Conservation (phyloP, 1,140 invertebrate genomes). For the Bursaphelenchus mucronatus region DNA sequence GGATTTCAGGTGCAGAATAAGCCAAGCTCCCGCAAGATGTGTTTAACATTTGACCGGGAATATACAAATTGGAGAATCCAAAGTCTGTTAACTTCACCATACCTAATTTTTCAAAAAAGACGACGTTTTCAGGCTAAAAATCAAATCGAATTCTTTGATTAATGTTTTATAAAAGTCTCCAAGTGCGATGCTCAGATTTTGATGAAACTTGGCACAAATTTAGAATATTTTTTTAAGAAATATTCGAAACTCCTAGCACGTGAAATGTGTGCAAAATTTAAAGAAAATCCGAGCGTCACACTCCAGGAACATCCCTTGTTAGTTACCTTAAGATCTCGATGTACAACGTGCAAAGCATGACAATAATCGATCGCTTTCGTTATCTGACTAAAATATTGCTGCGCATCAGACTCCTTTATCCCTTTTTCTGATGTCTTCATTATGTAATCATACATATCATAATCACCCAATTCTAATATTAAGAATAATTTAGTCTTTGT, state of each 20-base stretch:
- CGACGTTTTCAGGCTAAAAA: constrained; percentile 97
- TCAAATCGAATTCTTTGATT: constrained; percentile 62
- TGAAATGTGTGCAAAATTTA: too few species aligned
- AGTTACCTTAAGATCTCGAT: constrained; percentile 70
- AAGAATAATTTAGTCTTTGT: constrained; percentile 72
- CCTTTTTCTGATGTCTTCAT: constrained; percentile 75
- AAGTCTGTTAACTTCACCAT: constrained; percentile 72
- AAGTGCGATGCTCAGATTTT: too few species aligned
- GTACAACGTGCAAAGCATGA: constrained; percentile 85
- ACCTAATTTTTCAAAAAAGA: constrained; percentile 94
- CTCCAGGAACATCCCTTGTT: neutral
- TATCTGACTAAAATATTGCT: constrained; percentile 82
- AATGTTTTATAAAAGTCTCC: too few species aligned
- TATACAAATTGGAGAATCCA: constrained; percentile 86
- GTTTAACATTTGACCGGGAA: constrained; percentile 84
- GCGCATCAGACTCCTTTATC: constrained; percentile 70
- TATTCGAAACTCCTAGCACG: neutral
- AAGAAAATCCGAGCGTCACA: constrained; percentile 6
- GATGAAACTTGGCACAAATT: too few species aligned
- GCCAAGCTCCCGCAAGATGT: constrained; percentile 98
- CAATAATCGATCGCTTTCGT: constrained; percentile 95
- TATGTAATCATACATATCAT: constrained; percentile 87
- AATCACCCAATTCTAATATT: constrained; percentile 95
- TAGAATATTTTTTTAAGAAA: neutral
- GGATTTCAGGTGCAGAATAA: constrained; percentile 97